Conservation (phyloP, 2,888 invertebrate species). For the Mechanitis messenoides region DNA sequence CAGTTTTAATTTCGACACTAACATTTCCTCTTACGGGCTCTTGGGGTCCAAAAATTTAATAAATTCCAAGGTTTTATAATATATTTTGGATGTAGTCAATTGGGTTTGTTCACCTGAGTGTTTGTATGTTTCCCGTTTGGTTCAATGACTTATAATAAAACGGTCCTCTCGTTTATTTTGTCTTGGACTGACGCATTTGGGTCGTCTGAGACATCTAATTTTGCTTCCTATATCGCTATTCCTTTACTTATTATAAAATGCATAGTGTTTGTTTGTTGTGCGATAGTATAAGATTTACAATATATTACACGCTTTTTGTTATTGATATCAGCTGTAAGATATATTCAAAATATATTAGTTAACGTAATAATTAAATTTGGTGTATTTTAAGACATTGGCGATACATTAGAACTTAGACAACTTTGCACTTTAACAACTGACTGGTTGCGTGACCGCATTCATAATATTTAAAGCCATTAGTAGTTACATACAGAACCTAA, state of each 20-base stretch:
- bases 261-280: not conserved
- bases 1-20: not conserved
- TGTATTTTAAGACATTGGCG: not conserved
- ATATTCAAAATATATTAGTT: no score
- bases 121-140: constrained; percentile 40
- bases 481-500: constrained; percentile 48
- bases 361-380: no score
- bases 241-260: constrained; percentile 15
- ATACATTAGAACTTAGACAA: not conserved
- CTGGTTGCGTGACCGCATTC: constrained; percentile 2
- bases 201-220: constrained; percentile 35
- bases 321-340: no score
- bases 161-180: constrained; percentile 46
- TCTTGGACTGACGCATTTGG: constrained; percentile 41
- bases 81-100: constrained; percentile 18
- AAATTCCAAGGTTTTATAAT: not conserved
- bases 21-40: not conserved
- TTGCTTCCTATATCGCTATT: constrained; percentile 33
- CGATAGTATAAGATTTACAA: no score
- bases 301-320: no score
- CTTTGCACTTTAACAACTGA: not conserved
- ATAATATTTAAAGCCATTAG: constrained; percentile 41
- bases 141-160: constrained; percentile 53
- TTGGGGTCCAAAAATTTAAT: not conserved
- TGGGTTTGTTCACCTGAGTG: constrained; percentile 49